Conservation (phyloP, 2,113 vertebrate genomes). For the Austrofundulus limnaeus region DNA sequence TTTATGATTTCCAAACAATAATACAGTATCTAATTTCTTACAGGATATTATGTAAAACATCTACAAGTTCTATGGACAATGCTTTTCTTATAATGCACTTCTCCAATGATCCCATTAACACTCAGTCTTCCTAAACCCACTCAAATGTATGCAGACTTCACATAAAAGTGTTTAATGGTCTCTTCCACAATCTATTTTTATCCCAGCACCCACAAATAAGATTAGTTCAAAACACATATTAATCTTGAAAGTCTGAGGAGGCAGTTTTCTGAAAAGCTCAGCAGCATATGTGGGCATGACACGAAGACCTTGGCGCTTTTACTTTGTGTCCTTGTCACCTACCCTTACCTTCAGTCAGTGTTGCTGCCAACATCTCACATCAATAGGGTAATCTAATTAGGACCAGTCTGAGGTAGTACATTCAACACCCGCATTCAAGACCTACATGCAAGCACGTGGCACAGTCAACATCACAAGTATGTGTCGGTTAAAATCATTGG, state of each 20-base stretch:
- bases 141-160: conserved; percentile 21
- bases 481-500: not conserved
- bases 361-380: conserved; percentile 60
- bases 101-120: conserved; percentile 55
- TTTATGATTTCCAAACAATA: no score
- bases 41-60: no score
- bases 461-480: not conserved
- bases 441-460: conserved; percentile 1
- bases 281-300: conserved; percentile 46
- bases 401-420: conserved; percentile 54
- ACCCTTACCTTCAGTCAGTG: conserved; percentile 62
- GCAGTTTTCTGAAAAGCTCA: conserved; percentile 64
- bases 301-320: conserved; percentile 57
- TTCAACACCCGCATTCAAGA: conserved; percentile 55
- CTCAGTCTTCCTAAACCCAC: conserved; percentile 36
- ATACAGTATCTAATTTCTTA: no score
- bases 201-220: conserved; percentile 49
- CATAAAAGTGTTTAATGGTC: conserved; percentile 28
- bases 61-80: not conserved
- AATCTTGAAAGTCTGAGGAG: conserved; percentile 55
- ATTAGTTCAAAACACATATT: conserved; percentile 57
- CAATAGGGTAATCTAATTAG: conserved; percentile 67
- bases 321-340: conserved; percentile 68
- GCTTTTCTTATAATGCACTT: conserved; percentile 47
- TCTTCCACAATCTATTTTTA: conserved; percentile 47